A percentile compares a stretch with the other conserved stretches of the same genome.
phyloP scores from a whole-genome alignment of 2,888 invertebrate genomes.

The Acanthacorydalis orientalis region DNA sequence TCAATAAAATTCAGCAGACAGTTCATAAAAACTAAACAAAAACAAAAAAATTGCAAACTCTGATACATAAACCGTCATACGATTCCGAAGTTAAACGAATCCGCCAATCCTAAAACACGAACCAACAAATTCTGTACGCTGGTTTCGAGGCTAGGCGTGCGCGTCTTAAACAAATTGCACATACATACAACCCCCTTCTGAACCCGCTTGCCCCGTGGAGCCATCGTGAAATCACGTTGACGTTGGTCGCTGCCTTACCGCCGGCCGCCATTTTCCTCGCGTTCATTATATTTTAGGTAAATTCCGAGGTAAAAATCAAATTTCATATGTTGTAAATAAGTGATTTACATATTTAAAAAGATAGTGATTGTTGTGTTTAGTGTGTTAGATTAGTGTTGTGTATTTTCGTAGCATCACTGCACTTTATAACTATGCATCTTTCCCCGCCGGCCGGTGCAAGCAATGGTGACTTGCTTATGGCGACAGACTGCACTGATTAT shows the following conservation, averaged over 20 bases:
- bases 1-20: not conserved
- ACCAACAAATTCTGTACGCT: conserved; percentile 5
- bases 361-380: not conserved
- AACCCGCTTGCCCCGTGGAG: not conserved
- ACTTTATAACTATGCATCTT: not conserved
- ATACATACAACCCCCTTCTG: conserved; percentile 27
- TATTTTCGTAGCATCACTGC: not conserved
- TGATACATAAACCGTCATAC: not conserved
- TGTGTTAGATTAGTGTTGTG: not conserved
- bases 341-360: not conserved
- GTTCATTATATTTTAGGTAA: conserved; percentile 4
- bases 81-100: not conserved
- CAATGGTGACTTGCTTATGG: not conserved
- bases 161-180: conserved; percentile 67
- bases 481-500: not conserved
- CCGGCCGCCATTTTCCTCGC: conserved; percentile 22
- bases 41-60: not conserved
- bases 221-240: conserved; percentile 32
- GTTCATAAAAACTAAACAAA: not conserved
- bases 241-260: conserved; percentile 20
- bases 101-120: conserved; percentile 3
- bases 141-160: conserved; percentile 37
- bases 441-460: conserved; percentile 6
- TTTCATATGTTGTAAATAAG: not conserved
- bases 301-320: conserved; percentile 1